These are phyloP conservation scores for Acestrorhynchus altus DNA, from an alignment of 2,797 vertebrate genomes.

Conservation along the genomic window DNA sequence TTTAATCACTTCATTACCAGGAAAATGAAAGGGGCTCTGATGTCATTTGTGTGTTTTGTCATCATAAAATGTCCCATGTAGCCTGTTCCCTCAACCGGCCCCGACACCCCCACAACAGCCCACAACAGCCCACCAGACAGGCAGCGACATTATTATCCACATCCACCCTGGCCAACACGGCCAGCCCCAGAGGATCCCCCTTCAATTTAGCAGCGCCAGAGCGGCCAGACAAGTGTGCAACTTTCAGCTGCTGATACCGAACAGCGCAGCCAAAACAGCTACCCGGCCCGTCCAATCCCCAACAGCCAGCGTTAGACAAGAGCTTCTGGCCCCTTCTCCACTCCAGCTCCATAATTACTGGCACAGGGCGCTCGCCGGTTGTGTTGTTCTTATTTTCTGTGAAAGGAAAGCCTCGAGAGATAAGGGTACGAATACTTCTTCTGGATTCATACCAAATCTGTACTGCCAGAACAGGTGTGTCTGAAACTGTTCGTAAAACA, in stretches of 20 bases:
- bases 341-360: background rate
- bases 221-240: background rate
- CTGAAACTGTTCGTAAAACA: background rate
- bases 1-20: too few species aligned
- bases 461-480: conserved; percentile 20
- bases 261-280: background rate
- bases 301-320: background rate
- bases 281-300: background rate
- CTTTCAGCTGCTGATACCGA: background rate
- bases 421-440: background rate
- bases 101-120: conserved; percentile 11
- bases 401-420: background rate
- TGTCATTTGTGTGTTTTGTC: too few species aligned
- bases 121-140: conserved; percentile 50
- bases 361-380: background rate
- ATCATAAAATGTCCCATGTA: background rate
- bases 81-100: too few species aligned
- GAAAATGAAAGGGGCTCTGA: too few species aligned
- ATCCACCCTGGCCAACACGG: conserved; percentile 1
- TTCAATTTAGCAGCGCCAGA: background rate
- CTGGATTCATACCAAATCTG: conserved; percentile 13
- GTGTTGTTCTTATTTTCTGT: background rate
- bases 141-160: conserved; percentile 25
- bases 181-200: background rate
- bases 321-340: background rate